phyloP scores from a whole-genome alignment of 2,113 vertebrate species.

The Mionectes macconnelli region DNA sequence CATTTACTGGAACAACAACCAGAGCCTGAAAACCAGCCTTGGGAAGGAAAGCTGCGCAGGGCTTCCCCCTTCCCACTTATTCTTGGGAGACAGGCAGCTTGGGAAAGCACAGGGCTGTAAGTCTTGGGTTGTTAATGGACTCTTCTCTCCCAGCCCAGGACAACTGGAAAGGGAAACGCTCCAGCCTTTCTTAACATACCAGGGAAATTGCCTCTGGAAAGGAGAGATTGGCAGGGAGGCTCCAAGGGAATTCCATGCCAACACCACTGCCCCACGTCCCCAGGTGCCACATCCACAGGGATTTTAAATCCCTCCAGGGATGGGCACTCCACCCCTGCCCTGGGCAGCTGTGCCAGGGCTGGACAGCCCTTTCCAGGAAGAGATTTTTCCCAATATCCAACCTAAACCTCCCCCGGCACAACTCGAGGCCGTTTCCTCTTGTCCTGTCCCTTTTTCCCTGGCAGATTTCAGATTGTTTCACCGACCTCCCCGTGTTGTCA shows the following conservation, averaged over 20 bases:
- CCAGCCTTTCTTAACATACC: neutral
- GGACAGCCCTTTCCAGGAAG: neutral
- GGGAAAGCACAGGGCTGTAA: neutral
- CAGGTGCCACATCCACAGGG: neutral
- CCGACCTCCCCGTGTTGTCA: rapidly evolving
- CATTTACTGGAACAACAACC: neutral
- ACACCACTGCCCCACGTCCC: neutral
- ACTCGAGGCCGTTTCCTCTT: neutral
- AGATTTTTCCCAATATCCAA: neutral
- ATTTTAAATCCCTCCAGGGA: neutral
- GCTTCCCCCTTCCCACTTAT: neutral
- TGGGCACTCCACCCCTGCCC: neutral
- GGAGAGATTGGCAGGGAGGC: neutral
- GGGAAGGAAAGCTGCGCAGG: neutral
- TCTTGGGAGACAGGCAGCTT: neutral
- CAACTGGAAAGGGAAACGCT: neutral
- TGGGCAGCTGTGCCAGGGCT: neutral
- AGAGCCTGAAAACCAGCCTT: neutral
- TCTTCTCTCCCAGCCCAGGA: neutral
- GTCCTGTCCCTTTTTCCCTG: too few relatives aligned
- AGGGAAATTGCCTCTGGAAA: neutral
- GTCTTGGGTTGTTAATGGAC: neutral
- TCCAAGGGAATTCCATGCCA: neutral
- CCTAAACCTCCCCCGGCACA: neutral
- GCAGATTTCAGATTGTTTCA: neutral